Base-by-base conservation (phyloP, 2,113 vertebrate genomes). In the Rhinolophus ferrumequinum region DNA sequence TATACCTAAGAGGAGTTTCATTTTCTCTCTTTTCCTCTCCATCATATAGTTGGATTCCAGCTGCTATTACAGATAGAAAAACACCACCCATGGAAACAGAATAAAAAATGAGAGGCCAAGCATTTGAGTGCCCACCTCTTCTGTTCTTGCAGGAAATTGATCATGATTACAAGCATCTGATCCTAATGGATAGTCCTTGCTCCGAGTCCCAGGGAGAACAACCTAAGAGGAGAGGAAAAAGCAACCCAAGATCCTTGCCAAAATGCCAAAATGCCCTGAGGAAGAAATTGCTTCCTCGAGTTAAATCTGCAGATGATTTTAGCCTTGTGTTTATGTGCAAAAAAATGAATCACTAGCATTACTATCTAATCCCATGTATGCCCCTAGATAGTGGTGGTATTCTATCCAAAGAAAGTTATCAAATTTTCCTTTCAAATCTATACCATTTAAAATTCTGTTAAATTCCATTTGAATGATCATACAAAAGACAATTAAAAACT, bases 301-400 rank as follows among this genome's bases (percentile, higher is more conserved):
- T 95, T 96, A 96, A 97, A 97, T 92, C 96, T 98, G 98, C 82
- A 95, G 76, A 97, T 97, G 73, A 98, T 97, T 97, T 97, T 80
- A 91, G 35, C 47, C 93, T 89, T 35, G 60, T 93, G 93, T 96
- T 96, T 94, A 73, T 94, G 83, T 90, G 64, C 47, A 95, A 96
- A 94, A 44, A 92, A 88, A 91, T 77, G 84, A 92, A n/a, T 92
- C 96, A 92, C 69, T 50, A 67, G 54, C 67, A 64, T 95, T 96
- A 95, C 76, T 58, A 80, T 62, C 66, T 93, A 94, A 95, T 95
- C 70, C 64, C 8, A 22, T 16, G n/a, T 94, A 73, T 64, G 24
- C 64, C 60, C 75, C 30, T 35, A 85, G 33, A 95, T 52, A 84
- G 9, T 11, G 18, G n/a, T 83, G 64, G 24, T 47, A 30, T 79